phyloP scores from a whole-genome alignment of 2,797 vertebrate genomes.

The Poeciliopsis gracilis region DNA sequence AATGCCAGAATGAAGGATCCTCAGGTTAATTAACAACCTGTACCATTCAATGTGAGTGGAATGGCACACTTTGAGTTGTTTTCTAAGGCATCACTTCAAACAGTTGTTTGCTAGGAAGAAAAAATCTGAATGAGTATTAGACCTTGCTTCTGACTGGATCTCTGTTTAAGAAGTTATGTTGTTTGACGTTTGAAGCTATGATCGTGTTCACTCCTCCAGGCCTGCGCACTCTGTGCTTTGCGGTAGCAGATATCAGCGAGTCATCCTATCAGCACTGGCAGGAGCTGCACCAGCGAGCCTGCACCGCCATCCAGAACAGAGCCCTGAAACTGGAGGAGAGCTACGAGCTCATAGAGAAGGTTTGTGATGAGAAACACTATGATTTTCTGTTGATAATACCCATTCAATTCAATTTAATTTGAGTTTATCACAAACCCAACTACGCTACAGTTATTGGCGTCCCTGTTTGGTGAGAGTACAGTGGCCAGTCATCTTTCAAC shows the following conservation, averaged over 20 bases:
- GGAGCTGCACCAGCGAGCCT: conserved; percentile 86
- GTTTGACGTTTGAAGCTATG: conserved; percentile 13
- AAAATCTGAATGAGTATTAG: neutral
- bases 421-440: neutral
- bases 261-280: conserved; percentile 92
- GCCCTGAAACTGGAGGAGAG: conserved; percentile 94
- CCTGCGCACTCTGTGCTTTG: conserved; percentile 94
- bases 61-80: neutral
- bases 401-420: neutral
- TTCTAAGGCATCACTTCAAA: neutral
- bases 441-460: neutral
- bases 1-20: neutral
- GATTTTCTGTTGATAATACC: neutral
- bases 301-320: conserved; percentile 92
- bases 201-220: conserved; percentile 74
- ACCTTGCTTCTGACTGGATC: neutral
- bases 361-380: conserved; percentile 54
- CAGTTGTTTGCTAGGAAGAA: neutral
- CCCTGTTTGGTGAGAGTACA: neutral
- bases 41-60: neutral
- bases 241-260: conserved; percentile 92
- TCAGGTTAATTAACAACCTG: neutral
- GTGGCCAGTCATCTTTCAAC: neutral
- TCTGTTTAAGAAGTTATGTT: neutral
- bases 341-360: conserved; percentile 98